These are phyloP conservation scores for Ormyrus nitidulus DNA, from an alignment of 2,888 invertebrate species.

Conservation along the genomic window DNA sequence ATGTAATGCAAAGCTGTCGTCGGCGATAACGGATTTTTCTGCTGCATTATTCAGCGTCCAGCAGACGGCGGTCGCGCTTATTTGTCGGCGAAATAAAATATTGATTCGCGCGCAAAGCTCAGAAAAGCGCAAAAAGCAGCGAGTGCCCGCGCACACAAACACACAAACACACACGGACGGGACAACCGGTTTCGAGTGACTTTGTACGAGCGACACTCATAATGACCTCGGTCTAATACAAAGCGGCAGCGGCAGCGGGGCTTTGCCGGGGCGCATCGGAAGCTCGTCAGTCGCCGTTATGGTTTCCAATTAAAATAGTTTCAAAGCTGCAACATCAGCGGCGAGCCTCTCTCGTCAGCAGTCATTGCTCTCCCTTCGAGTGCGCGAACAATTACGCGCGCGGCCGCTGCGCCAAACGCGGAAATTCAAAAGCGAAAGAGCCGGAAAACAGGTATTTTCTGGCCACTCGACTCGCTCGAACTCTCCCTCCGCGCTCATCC, in stretches of 20 bases:
- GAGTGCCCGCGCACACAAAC: too few relatives aligned
- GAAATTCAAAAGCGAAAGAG: conserved; percentile 39
- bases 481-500: neutral
- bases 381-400: conserved; percentile 36
- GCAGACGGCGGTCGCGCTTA: neutral
- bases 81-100: neutral
- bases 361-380: conserved; percentile 6
- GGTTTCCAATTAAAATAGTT: conserved; percentile 46
- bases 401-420: conserved; percentile 25
- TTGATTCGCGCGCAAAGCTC: neutral
- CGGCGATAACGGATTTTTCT: too few relatives aligned
- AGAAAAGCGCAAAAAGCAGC: too few relatives aligned
- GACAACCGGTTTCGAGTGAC: neutral
- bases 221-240: conserved; percentile 17
- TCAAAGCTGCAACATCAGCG: conserved; percentile 19
- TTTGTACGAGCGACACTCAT: neutral
- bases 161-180: neutral
- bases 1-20: neutral
- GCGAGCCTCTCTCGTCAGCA: conserved; percentile 12
- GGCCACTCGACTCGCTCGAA: conserved; percentile 3
- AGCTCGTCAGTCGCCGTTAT: conserved; percentile 42
- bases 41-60: too few relatives aligned
- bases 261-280: neutral
- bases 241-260: neutral
- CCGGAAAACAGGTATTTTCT: conserved; percentile 44